Percentiles rank a stretch among this genome's conserved stretches.
These are phyloP conservation scores for Nebria brevicollis DNA, from an alignment of 2,888 invertebrate species.

Conservation along the genomic window DNA sequence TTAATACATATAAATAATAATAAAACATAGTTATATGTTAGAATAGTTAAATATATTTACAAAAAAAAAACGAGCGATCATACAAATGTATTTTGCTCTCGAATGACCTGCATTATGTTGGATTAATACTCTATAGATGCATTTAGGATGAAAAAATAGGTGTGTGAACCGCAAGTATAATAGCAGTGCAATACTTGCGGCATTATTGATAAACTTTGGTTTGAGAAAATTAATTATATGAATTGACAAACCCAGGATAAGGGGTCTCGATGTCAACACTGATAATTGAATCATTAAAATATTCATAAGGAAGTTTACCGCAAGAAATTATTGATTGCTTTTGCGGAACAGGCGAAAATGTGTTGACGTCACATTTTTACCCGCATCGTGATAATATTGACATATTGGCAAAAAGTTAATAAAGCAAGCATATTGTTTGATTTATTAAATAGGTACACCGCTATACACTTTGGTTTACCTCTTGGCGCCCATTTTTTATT, in stretches of 20 bases:
- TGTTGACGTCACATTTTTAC: neutral
- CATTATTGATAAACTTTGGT: neutral
- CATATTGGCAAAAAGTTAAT: neutral
- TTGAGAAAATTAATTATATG: neutral
- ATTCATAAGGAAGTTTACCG: neutral
- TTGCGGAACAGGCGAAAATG: neutral
- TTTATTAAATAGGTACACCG: too few species aligned
- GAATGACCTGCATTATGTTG: neutral
- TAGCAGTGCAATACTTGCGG: neutral
- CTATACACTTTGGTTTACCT: too few species aligned
- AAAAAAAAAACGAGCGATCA: neutral
- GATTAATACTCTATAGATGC: neutral
- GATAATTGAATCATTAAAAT: slow-evolving; percentile 1
- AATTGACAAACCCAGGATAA: neutral
- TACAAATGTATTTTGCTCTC: neutral
- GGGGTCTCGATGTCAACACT: neutral
- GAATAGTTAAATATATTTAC: too few species aligned
- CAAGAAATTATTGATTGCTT: neutral
- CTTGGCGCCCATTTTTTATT: too few species aligned
- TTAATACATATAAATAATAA: too few species aligned
- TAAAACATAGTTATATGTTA: too few species aligned
- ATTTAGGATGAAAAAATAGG: neutral
- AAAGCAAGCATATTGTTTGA: too few species aligned
- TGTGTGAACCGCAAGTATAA: neutral
- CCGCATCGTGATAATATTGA: neutral